These are phyloP conservation scores for cat (Felis catus) DNA, from an alignment of 2,113 vertebrate genomes.

Conservation along the genomic window DNA sequence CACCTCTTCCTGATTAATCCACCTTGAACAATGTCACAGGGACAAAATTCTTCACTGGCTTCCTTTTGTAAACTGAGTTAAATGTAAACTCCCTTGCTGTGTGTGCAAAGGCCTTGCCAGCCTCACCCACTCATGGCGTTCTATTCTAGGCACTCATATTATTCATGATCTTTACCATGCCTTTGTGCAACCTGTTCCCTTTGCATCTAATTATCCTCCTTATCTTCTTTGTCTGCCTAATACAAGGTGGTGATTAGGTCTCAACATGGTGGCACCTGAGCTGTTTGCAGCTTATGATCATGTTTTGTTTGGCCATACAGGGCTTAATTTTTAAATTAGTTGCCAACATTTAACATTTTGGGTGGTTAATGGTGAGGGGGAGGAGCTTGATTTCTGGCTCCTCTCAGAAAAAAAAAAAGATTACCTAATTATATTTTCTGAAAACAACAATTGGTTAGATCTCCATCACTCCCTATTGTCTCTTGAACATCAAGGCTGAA, in stretches of 20 bases:
- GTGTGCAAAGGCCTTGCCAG: not conserved
- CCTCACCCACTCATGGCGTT: not conserved
- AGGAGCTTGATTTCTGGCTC: not conserved
- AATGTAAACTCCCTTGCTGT: not conserved
- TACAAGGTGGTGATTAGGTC: not conserved
- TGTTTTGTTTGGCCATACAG: not conserved
- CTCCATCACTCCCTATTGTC: not conserved
- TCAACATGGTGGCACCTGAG: not conserved
- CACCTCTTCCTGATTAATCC: not conserved
- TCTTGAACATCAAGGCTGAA: not conserved
- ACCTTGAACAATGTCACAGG: not conserved
- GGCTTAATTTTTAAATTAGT: not conserved
- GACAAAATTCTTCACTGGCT: not conserved
- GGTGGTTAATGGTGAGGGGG: not conserved
- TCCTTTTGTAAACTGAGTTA: not conserved
- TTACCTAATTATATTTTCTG: not conserved
- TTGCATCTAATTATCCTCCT: not conserved
- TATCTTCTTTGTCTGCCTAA: not conserved
- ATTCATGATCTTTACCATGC: not conserved
- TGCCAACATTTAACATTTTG: not conserved
- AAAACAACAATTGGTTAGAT: not conserved
- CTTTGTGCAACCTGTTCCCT: not conserved
- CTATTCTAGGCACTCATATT: not conserved
- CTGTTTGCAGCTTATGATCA: not conserved
- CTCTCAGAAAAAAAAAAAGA: not conserved